Evolutionary conservation across 2,113 vertebrate genomes (phyloP).

Genomic region (Melanotaenia duboulayi): DNA sequence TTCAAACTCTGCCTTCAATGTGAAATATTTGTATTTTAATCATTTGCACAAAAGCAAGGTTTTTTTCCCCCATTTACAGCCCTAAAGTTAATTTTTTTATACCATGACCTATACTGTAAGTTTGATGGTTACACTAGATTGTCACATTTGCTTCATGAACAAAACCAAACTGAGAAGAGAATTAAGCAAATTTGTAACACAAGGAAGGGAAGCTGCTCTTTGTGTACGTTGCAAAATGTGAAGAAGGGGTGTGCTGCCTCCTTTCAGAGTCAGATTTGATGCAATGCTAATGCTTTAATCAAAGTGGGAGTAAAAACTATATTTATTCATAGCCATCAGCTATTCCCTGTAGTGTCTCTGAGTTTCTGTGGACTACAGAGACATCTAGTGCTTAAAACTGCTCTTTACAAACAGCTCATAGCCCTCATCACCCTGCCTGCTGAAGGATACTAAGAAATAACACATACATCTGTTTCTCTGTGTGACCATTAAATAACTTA

Average conservation of each 20-base stretch:
- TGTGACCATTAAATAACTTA: slow-evolving; percentile 54
- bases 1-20: slow-evolving; percentile 51
- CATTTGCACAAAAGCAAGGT: slow-evolving; percentile 40
- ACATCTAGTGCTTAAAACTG: slow-evolving; percentile 63
- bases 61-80: slow-evolving; percentile 36
- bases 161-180: slow-evolving; percentile 19
- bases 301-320: slow-evolving; percentile 7
- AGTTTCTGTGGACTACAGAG: slow-evolving; percentile 61
- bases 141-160: slow-evolving; percentile 20
- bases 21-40: slow-evolving; percentile 53
- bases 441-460: slow-evolving; percentile 36
- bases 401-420: slow-evolving; percentile 9
- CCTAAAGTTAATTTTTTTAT: slow-evolving; percentile 48
- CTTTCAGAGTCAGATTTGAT: slow-evolving; percentile 21
- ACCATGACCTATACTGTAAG: slow-evolving; percentile 30
- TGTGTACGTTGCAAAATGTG: slow-evolving; percentile 1
- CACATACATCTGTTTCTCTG: slow-evolving; percentile 30
- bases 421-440: slow-evolving; percentile 28
- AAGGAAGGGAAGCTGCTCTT: neutral
- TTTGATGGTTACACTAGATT: slow-evolving; percentile 2
- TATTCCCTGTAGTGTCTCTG: slow-evolving; percentile 13
- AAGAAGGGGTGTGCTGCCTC: slow-evolving; percentile 7
- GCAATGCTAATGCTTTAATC: slow-evolving; percentile 1
- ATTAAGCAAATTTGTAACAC: slow-evolving; percentile 3
- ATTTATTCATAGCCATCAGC: neutral